These are phyloP conservation scores for Onychomys arenicola DNA, from an alignment of 2,797 vertebrate genomes.

Conservation along the genomic window DNA sequence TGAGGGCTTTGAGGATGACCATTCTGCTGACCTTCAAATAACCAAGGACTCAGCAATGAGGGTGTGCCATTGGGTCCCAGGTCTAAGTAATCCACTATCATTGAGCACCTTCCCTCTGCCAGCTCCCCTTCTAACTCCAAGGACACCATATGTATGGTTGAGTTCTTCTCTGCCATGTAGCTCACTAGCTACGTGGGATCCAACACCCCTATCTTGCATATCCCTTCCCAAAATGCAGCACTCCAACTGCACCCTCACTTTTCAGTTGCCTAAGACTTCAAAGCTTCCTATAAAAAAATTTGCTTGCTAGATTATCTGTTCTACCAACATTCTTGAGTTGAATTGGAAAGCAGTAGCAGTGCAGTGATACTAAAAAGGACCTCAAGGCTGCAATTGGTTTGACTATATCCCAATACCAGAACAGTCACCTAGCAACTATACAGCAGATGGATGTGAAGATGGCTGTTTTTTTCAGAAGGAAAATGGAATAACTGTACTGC, in stretches of 20 bases:
- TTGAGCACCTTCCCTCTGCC: background rate
- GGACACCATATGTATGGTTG: background rate
- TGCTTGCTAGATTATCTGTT: background rate
- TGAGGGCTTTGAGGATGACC: background rate
- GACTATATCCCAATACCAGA: background rate
- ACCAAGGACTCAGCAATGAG: background rate
- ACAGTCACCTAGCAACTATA: background rate
- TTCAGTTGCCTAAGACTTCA: background rate
- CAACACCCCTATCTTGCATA: background rate
- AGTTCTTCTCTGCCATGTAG: background rate
- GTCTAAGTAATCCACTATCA: constrained; percentile 17
- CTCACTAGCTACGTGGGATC: background rate
- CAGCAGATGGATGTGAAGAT: background rate
- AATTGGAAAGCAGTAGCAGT: background rate
- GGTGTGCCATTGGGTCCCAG: background rate
- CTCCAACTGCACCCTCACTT: background rate
- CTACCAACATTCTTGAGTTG: background rate
- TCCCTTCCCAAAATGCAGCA: background rate
- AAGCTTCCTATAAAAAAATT: constrained; percentile 1
- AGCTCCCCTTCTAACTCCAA: background rate
- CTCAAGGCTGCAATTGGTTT: background rate
- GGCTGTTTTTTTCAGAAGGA: background rate
- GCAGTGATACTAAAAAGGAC: background rate
- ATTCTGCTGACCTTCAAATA: background rate
- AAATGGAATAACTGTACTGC: background rate